phyloP scores from a whole-genome alignment of 2,113 vertebrate species.

The Paradoxurus hermaphroditus region DNA sequence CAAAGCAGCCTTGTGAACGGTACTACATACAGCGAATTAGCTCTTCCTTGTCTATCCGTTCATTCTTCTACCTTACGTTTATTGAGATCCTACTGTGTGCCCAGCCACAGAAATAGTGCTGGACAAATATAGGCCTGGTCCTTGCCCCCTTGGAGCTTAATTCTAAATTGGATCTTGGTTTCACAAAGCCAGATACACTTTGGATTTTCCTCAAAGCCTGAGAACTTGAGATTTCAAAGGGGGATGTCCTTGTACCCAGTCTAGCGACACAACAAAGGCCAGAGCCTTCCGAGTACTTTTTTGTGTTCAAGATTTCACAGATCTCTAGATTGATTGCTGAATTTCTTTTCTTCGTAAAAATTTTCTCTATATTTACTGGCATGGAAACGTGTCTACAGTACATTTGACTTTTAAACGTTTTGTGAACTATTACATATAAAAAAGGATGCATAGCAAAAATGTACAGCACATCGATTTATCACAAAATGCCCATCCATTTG shows the following conservation, averaged over 20 bases:
- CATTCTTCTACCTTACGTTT: not conserved
- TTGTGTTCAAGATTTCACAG: not conserved
- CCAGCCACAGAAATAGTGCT: not conserved
- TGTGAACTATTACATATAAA: not conserved
- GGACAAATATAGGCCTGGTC: not conserved
- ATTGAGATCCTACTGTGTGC: not conserved
- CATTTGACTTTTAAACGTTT: not conserved
- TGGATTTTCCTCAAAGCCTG: not conserved
- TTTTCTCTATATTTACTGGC: not conserved
- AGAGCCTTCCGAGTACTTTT: not conserved
- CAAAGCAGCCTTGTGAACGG: not conserved
- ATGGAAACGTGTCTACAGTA: not conserved
- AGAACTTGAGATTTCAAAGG: not conserved
- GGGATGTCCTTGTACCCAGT: not conserved
- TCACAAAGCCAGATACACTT: not conserved
- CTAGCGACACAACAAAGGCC: not conserved
- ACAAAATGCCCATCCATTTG: accelerated
- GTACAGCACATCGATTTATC: not conserved
- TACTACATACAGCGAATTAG: not conserved
- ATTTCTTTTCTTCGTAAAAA: not conserved
- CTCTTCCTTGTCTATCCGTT: not conserved
- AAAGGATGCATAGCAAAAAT: not conserved
- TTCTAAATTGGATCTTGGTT: not conserved
- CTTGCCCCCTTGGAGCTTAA: not conserved
- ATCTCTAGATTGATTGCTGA: not conserved